Conservation (phyloP, 2,888 invertebrate genomes). For the Blastobasis adustella region DNA sequence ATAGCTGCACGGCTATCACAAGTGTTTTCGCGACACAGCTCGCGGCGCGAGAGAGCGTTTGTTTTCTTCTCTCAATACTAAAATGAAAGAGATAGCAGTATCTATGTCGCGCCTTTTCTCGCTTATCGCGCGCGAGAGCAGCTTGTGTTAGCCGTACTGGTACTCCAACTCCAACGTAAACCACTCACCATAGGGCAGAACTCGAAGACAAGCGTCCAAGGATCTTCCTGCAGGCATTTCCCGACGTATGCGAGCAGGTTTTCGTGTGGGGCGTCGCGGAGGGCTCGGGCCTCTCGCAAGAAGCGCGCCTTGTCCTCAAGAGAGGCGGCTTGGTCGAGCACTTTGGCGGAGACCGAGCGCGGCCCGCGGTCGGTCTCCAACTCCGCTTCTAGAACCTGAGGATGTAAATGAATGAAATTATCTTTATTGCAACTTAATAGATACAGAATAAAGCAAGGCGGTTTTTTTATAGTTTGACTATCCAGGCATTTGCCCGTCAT, state of each 20-base stretch:
- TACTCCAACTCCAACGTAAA: background rate
- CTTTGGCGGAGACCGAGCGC: slow-evolving; percentile 83
- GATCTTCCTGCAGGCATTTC: slow-evolving; percentile 85
- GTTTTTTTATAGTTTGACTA: too few species aligned
- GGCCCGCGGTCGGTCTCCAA: slow-evolving; percentile 45
- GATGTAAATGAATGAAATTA: background rate
- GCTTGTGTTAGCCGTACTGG: background rate
- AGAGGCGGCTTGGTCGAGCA: slow-evolving; percentile 85
- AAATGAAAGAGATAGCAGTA: too few species aligned
- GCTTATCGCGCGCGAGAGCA: too few species aligned
- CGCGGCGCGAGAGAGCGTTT: too few species aligned
- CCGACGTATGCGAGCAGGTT: slow-evolving; percentile 83
- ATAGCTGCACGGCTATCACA: too few species aligned
- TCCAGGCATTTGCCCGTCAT: too few species aligned
- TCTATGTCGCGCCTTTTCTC: too few species aligned
- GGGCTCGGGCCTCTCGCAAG: slow-evolving; percentile 83
- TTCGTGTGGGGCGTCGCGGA: slow-evolving; percentile 81
- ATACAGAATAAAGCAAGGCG: too few species aligned
- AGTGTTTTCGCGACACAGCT: too few species aligned
- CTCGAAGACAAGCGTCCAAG: slow-evolving; percentile 86
- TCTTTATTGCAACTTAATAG: too few species aligned
- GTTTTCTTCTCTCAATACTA: too few species aligned
- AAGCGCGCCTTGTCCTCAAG: slow-evolving; percentile 85
- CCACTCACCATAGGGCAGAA: slow-evolving; percentile 77
- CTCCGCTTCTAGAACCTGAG: slow-evolving; percentile 84